Evolutionary conservation across 2,113 vertebrate genomes (phyloP), one percentile per base, ranked within the genome.

Genomic region (Ardeotis arabs): DNA sequence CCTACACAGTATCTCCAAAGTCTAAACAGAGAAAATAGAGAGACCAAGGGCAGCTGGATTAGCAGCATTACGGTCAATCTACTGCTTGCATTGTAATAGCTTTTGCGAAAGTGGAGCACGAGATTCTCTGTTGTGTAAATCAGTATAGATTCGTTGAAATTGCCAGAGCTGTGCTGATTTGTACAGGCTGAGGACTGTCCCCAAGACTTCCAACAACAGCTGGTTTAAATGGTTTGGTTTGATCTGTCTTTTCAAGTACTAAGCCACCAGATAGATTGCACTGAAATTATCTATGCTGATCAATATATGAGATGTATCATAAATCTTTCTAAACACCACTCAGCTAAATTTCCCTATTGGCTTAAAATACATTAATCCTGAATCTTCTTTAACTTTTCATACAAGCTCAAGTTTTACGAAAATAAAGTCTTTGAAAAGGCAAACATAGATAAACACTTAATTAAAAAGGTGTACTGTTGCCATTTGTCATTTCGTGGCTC

Each of bases 31-130:
- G 58, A 87, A 90, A 94, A 91, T 12, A 67, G 44, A 83, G 68
- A 92, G 73, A 78, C 58, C 25, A 33, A 74, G 50, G 73, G 72
- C 83, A 84, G 75, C 64, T 93, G 85, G 90, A 94, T 94, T 95
- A 94, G 64, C 50, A 59, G 62, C 50, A 66, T 74, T 92, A 96
- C 2, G 6, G 83, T 86, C 88, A 85, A 72, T 91, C 72, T 86
- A 67, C n/a, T 86, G 62, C 79, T 60, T 86, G 82, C 75, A 90
- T 95, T 93, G 88, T 90, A 94, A 95, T 74, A 52, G 70, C 59
- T 93, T 83, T 76, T 93, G 64, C 55, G 39, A 14, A 91, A 90
- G 41, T 37, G 59, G 68, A 94, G 37, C 2, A 1, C 59, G 73
- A 28, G n/a, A 47, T 77, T 83, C 84, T 89, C 55, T 80, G 84